Conservation (phyloP, 2,113 vertebrate species). For the Spizaetus ornatus region DNA sequence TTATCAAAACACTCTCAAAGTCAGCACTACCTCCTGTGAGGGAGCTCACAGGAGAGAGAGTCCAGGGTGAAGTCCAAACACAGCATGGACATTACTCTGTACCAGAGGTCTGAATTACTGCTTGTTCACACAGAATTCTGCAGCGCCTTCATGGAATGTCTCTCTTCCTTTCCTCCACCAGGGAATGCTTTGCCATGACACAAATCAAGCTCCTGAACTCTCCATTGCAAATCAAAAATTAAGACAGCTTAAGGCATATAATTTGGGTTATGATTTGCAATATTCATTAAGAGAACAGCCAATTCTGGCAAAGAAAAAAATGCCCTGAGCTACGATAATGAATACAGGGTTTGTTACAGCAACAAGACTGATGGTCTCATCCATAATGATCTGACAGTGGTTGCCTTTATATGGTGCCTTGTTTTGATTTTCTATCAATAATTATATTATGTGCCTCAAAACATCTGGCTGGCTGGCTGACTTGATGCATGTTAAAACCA, state of each 20-base stretch:
- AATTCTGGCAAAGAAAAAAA: conserved; percentile 29
- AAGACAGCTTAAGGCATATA: conserved; percentile 9
- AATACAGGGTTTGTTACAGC: conserved; percentile 51
- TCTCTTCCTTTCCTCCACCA: neutral
- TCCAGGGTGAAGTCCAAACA: neutral
- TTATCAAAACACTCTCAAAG: neutral
- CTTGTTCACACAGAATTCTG: conserved; percentile 8
- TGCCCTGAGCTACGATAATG: conserved; percentile 8
- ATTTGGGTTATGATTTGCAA: conserved; percentile 21
- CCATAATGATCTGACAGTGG: conserved; percentile 26
- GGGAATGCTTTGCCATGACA: neutral
- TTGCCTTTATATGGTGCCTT: conserved; percentile 39
- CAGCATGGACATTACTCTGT: neutral
- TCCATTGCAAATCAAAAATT: conserved; percentile 24
- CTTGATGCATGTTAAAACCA: neutral
- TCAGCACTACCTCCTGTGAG: neutral
- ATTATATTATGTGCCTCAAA: conserved; percentile 38
- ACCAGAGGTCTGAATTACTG: neutral
- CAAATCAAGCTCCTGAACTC: neutral
- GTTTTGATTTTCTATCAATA: conserved; percentile 61
- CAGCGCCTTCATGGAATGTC: neutral
- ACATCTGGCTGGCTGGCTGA: neutral
- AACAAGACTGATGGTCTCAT: conserved; percentile 31
- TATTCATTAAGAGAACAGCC: conserved; percentile 36
- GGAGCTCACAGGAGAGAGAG: neutral